Percentiles rank a stretch among this genome's conserved stretches.
phyloP scores from a whole-genome alignment of 2,797 vertebrate species.

The Rhadinocentrus ornatus region DNA sequence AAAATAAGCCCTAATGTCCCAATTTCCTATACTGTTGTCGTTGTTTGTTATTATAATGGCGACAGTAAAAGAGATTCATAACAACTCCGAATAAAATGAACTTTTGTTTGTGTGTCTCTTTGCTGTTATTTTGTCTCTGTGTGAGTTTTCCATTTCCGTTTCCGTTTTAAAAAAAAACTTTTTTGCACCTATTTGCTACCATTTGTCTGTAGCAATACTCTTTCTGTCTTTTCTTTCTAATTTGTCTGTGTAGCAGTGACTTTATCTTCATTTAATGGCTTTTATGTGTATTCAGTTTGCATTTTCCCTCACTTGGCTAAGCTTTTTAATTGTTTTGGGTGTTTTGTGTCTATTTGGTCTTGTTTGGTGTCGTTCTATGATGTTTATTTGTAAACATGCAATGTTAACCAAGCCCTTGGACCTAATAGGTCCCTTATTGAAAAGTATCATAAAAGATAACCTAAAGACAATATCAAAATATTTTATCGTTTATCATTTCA shows the following conservation, averaged over 20 bases:
- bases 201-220: background rate
- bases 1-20: background rate
- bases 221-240: background rate
- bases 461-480: too few relatives aligned
- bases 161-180: too few relatives aligned
- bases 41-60: background rate
- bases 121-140: background rate
- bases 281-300: background rate
- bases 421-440: background rate
- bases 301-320: background rate
- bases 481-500: too few relatives aligned
- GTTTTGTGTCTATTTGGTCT: background rate
- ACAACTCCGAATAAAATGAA: background rate
- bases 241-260: background rate
- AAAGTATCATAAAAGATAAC: too few relatives aligned
- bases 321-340: background rate
- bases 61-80: background rate
- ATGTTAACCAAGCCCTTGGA: background rate
- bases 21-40: too few relatives aligned
- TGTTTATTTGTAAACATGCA: background rate
- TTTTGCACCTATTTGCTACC: background rate
- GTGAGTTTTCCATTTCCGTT: background rate
- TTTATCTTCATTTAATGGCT: background rate
- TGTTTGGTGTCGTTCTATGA: background rate
- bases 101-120: background rate